Percentiles rank a stretch among this genome's conserved stretches.
phyloP scores from a whole-genome alignment of 2,888 invertebrate species.

The Argyresthia goedartella region DNA sequence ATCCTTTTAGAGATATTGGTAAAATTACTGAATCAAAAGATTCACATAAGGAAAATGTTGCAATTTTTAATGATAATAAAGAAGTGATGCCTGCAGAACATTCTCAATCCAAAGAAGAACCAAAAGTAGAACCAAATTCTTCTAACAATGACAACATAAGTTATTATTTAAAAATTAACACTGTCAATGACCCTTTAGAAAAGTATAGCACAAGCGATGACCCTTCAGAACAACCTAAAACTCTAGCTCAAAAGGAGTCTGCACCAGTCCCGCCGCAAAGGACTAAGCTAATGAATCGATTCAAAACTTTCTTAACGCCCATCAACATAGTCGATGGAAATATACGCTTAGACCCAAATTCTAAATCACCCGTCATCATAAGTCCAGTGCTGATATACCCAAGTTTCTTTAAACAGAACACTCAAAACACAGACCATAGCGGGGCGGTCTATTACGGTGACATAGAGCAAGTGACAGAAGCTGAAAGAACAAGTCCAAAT shows the following conservation, averaged over 20 bases:
- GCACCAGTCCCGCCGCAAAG: neutral
- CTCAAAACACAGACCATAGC: slow-evolving; percentile 12
- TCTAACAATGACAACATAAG: slow-evolving; percentile 24
- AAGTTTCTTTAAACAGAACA: slow-evolving; percentile 33
- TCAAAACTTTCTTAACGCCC: slow-evolving; percentile 39
- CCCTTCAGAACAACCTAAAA: neutral
- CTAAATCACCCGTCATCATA: slow-evolving; percentile 40
- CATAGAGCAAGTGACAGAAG: slow-evolving; percentile 39
- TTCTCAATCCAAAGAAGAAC: neutral
- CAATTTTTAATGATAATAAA: neutral
- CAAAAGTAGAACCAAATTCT: neutral
- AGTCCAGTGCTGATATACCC: slow-evolving; percentile 55
- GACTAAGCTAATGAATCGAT: slow-evolving; percentile 20
- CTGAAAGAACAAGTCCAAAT: slow-evolving; percentile 16
- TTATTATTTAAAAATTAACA: slow-evolving; percentile 58
- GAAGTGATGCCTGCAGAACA: neutral
- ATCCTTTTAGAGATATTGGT: neutral
- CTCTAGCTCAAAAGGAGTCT: neutral
- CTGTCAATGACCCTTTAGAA: slow-evolving; percentile 27
- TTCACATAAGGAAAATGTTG: neutral
- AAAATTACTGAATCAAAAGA: neutral
- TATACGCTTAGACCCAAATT: slow-evolving; percentile 9
- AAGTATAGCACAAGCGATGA: neutral
- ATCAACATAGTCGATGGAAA: slow-evolving; percentile 34
- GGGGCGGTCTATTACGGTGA: slow-evolving; percentile 51